Evolutionary conservation across 2,888 invertebrate species (phyloP), one percentile per base, ranked within the genome.

Genomic region (Apotomis betuletana): DNA sequence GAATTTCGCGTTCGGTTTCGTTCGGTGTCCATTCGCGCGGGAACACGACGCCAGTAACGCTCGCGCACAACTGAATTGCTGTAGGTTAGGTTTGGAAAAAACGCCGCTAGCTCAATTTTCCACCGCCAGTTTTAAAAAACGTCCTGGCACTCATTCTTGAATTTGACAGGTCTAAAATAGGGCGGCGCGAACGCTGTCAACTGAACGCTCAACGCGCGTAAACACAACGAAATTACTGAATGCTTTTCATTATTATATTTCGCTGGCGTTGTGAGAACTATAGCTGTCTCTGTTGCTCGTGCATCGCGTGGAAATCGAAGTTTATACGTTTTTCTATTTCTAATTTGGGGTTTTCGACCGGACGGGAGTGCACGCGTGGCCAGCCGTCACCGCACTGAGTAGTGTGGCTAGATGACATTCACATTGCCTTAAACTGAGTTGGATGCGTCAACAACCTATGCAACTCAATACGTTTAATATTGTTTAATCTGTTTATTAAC

Each of bases 171-270:
- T 85, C 85, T 85, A 80, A 81, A 76, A 79, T 82, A 80, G 83
- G 83, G 78, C 81, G 52, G 78, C 79, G 79, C 77, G 81, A 85
- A 81, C 83, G 80, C 84, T 81, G 84, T 82, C 84, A 87, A 90
- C 92, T 79, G 87, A 90, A 90, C 87, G 89, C 91, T 90, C 90
- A 89, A 90, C 91, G 87, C 92, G 91, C 90, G 91, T 92, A 92
- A 93, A 92, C 92, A 92, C 92, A 87, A 88, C 90, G 87, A 92
- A 92, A 89, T 92, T 90, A 92, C 92, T 91, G 88, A 91, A 90
- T 89, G 89, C 88, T 92, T 93, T 92, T 92, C 92, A 93, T 92
- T 90, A 91, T 85, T 84, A 90, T 89, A 90, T 91, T 91, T 91
- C 89, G 88, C 90, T 90, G 88, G 84, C 84, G 84, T 87, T 86